A percentile compares a stretch with the other conserved stretches of the same genome.
These are phyloP conservation scores for Archips crataeganus DNA, from an alignment of 2,888 invertebrate species.

Conservation along the genomic window DNA sequence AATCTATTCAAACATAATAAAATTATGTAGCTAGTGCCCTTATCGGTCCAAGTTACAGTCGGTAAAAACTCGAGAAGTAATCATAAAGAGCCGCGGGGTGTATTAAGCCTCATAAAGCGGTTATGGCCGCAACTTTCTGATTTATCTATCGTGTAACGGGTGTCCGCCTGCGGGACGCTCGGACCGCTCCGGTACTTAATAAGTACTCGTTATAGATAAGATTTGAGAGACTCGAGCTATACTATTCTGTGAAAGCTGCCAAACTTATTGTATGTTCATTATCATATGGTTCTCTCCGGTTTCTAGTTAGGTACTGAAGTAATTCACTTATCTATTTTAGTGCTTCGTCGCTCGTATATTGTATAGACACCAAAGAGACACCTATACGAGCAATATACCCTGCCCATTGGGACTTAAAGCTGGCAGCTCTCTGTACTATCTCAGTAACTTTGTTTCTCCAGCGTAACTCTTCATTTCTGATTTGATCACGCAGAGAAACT, in stretches of 20 bases:
- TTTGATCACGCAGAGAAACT: not conserved
- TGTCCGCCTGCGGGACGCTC: not conserved
- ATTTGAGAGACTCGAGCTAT: not conserved
- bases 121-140: constrained; percentile 34
- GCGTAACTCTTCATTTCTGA: not conserved
- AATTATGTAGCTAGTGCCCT: not conserved
- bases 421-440: too few species aligned
- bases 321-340: too few species aligned
- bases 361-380: too few species aligned
- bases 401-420: too few species aligned
- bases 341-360: too few species aligned
- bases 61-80: constrained; percentile 32
- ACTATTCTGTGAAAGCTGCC: not conserved
- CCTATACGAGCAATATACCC: too few species aligned
- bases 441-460: too few species aligned
- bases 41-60: constrained; percentile 1
- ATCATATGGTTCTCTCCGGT: not conserved
- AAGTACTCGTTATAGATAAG: not conserved
- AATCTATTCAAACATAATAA: not conserved
- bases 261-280: too few species aligned
- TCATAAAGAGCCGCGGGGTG: constrained; percentile 23
- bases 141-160: constrained; percentile 22
- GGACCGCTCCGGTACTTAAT: not conserved
- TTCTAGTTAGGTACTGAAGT: not conserved
- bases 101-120: constrained; percentile 34